Evolutionary conservation across 2,113 vertebrate genomes (phyloP), one percentile per base, ranked within the genome.

Genomic region (Rhynchopsitta pachyrhyncha): DNA sequence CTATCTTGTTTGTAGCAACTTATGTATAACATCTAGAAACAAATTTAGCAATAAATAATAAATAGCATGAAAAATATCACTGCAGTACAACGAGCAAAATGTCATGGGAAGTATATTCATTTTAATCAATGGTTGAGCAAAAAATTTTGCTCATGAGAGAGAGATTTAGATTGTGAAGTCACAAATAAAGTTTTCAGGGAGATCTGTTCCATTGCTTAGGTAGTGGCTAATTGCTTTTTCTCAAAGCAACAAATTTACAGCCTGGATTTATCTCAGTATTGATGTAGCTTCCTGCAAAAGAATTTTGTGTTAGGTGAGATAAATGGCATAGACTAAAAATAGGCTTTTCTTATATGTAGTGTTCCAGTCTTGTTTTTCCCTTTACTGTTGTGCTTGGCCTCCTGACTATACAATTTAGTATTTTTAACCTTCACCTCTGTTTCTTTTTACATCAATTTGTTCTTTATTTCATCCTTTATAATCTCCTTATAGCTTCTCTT

Each of bases 101-200:
- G 8, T 39, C 31, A 17, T 28, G 11, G 53, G 44, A 47, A 71
- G 50, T 62, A 70, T 67, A 66, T 49, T 70, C 7, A 92, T 11
- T 9, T 70, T 31, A 62, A 52, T 76, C 53, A 80, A 66, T 1
- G 4, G 37, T 41, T 35, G 17, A 70, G 7, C 15, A 88, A 60
- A 77, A 81, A 6, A 6, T 5, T 23, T 76, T 92, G 10, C 25
- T 47, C 8, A 6, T 41, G 15, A 60, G 5, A 7, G 23, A 53
- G 27, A 78, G n/a, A 18, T 35, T 83, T 80, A 49, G 41, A 59
- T 77, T 66, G 52, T 75, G 42, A 81, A 67, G 33, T 39, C 55
- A 88, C 47, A 89, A 85, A 92, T 71, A 33, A 77, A 62, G 27
- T 74, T 94, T 78, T 67, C 75, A 91, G 77, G 49, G 41, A 74